phyloP scores from a whole-genome alignment of 2,797 vertebrate species.

The Natrix natrix region DNA sequence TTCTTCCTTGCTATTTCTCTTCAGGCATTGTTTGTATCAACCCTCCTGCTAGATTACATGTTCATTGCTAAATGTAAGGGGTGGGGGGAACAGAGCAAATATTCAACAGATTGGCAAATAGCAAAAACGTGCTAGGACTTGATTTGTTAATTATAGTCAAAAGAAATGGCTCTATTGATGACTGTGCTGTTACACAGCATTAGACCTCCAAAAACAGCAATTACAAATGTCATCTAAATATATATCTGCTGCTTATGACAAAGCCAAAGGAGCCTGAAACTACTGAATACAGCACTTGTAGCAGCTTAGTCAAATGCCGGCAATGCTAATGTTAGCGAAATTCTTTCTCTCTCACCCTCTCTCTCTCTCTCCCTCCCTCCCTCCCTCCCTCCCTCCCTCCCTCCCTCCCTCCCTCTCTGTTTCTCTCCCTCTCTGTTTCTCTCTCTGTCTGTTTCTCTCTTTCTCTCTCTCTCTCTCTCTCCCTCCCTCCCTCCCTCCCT shows the following conservation, averaged over 20 bases:
- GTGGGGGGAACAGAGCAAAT: constrained; percentile 72
- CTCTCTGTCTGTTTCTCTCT: too few relatives aligned
- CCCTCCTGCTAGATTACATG: constrained; percentile 78
- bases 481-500: too few relatives aligned
- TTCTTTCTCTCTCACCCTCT: background rate
- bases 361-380: too few relatives aligned
- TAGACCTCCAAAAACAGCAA: constrained; percentile 60
- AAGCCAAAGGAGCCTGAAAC: constrained; percentile 56
- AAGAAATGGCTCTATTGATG: constrained; percentile 72
- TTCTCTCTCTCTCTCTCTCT: too few relatives aligned
- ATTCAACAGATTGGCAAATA: constrained; percentile 82
- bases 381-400: too few relatives aligned
- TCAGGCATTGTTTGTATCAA: constrained; percentile 81
- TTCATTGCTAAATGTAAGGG: constrained; percentile 72
- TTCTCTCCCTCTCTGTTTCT: too few relatives aligned
- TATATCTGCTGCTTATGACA: constrained; percentile 52
- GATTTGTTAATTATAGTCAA: constrained; percentile 73
- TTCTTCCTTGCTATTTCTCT: constrained; percentile 69
- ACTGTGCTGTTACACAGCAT: constrained; percentile 71
- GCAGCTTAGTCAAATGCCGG: constrained; percentile 54
- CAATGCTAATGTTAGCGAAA: constrained; percentile 62
- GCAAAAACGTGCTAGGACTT: constrained; percentile 78
- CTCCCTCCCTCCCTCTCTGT: too few relatives aligned
- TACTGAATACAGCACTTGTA: constrained; percentile 54
- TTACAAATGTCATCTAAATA: constrained; percentile 64